Conservation (phyloP, 2,797 vertebrate species). For the Pyrocephalus nanus region DNA sequence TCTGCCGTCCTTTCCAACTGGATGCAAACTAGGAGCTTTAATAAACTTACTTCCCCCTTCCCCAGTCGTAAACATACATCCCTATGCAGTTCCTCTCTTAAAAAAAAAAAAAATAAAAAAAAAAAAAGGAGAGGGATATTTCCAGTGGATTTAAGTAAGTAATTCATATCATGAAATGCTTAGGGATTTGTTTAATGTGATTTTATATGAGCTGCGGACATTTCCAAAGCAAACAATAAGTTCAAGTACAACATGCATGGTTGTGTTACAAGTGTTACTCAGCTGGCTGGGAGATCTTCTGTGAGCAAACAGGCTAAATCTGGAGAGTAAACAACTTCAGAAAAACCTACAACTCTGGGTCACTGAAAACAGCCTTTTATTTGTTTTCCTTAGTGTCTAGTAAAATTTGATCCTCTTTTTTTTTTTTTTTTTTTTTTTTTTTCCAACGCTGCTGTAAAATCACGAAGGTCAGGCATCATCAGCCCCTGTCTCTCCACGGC, state of each 20-base stretch:
- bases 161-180: conserved; percentile 26
- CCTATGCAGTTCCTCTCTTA: neutral
- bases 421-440: neutral
- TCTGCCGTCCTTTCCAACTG: neutral
- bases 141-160: conserved; percentile 23
- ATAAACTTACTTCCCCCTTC: neutral
- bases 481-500: neutral
- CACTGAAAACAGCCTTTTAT: neutral
- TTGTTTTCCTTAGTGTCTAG: conserved; percentile 56
- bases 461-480: neutral
- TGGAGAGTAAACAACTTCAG: conserved; percentile 21
- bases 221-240: conserved; percentile 60
- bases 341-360: neutral
- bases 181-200: conserved; percentile 43
- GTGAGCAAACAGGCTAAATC: conserved; percentile 62
- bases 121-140: neutral
- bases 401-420: neutral
- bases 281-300: conserved; percentile 5
- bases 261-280: conserved; percentile 12
- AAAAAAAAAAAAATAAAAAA: too few relatives aligned
- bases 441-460: neutral
- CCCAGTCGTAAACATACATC: neutral
- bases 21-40: neutral
- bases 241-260: neutral
- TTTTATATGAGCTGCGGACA: conserved; percentile 25